Percentiles rank a stretch among this genome's conserved stretches.
These are phyloP conservation scores for Tragelaphus buxtoni DNA, from an alignment of 2,113 vertebrate genomes.

Conservation along the genomic window DNA sequence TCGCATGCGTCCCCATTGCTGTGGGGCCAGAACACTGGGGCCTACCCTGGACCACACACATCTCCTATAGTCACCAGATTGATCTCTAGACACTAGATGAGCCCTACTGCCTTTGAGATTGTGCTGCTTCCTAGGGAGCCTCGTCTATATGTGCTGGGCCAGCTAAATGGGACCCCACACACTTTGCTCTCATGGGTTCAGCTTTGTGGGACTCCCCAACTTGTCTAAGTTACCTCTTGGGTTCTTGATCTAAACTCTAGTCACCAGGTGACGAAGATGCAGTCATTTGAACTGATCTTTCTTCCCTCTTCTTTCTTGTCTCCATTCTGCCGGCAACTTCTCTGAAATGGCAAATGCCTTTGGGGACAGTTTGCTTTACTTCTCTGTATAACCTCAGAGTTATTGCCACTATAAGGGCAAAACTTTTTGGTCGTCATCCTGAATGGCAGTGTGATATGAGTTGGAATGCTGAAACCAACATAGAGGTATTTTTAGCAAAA, in stretches of 20 bases:
- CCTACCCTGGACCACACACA: background rate
- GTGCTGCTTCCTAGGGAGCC: background rate
- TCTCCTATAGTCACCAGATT: background rate
- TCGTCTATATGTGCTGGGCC: background rate
- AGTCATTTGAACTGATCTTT: background rate
- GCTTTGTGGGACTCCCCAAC: background rate
- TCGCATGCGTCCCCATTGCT: background rate
- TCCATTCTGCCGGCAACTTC: slow-evolving; percentile 17
- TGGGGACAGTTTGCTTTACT: background rate
- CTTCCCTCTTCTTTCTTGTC: background rate
- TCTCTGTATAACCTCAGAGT: background rate
- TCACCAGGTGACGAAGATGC: background rate
- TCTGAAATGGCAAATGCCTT: background rate
- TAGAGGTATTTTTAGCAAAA: slow-evolving; percentile 62
- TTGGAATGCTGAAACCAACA: slow-evolving; percentile 38
- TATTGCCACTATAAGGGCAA: background rate
- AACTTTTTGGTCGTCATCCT: background rate
- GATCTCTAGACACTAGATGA: background rate
- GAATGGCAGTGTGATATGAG: background rate
- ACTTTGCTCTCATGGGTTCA: background rate
- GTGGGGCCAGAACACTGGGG: background rate
- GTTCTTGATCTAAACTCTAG: background rate
- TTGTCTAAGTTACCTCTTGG: background rate
- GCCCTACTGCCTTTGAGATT: background rate
- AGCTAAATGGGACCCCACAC: background rate